Evolutionary conservation across 1,140 invertebrate genomes (phyloP).

Genomic region (Heliconius melpomene): DNA sequence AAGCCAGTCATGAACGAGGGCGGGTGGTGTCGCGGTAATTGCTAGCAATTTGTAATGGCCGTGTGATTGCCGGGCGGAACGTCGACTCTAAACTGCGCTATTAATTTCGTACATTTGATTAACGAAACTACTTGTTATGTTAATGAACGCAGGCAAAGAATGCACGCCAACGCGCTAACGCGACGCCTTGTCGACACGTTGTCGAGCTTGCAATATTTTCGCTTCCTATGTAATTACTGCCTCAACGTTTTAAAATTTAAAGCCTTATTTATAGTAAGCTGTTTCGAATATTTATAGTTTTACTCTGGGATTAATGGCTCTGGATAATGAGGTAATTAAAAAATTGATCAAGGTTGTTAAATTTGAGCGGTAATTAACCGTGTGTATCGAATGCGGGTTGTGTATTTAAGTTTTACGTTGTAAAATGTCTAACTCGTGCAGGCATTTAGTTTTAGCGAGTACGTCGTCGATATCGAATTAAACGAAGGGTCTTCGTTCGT

Average conservation of each 20-base stretch:
- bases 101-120: constrained; percentile 81
- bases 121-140: constrained; percentile 80
- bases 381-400: not conserved
- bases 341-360: constrained; percentile 20
- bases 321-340: constrained; percentile 28
- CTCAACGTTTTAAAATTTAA: constrained; percentile 65
- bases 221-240: constrained; percentile 71
- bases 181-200: constrained; percentile 76
- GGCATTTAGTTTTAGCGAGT: not conserved
- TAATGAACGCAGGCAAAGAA: constrained; percentile 79
- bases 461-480: constrained; percentile 20
- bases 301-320: constrained; percentile 34
- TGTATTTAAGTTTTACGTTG: not conserved
- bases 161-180: constrained; percentile 74
- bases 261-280: constrained; percentile 59
- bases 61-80: constrained; percentile 75
- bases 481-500: constrained; percentile 40
- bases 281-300: constrained; percentile 47
- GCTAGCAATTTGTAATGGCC: constrained; percentile 78
- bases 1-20: constrained; percentile 53
- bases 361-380: constrained; percentile 3
- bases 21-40: constrained; percentile 73
- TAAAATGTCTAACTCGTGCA: not conserved
- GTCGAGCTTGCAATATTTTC: constrained; percentile 75
- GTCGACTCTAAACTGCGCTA: constrained; percentile 78